Evolutionary conservation across 2,113 vertebrate genomes (phyloP).

Genomic region (Eira barbara): DNA sequence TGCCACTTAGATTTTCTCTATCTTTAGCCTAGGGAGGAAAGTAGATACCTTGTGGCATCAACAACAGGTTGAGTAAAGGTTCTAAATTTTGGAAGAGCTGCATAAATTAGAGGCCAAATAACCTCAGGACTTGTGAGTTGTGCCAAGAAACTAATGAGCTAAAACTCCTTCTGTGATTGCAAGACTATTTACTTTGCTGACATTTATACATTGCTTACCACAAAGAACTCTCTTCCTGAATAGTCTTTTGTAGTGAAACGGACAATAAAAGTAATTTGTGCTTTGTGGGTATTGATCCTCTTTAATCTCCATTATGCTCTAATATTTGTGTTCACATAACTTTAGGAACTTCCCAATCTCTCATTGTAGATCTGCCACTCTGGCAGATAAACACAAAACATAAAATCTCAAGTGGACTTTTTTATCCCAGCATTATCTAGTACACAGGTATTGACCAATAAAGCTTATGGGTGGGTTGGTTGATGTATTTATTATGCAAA

Average conservation of each 20-base stretch:
- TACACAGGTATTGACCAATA: background rate
- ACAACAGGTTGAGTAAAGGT: background rate
- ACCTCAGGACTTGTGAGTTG: background rate
- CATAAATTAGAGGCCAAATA: background rate
- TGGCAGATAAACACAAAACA: background rate
- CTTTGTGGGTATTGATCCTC: background rate
- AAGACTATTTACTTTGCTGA: background rate
- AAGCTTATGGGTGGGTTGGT: background rate
- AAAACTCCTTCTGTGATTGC: accelerated
- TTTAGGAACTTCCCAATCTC: background rate
- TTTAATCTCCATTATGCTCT: background rate
- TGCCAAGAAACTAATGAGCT: background rate
- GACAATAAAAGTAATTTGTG: background rate
- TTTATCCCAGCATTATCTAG: background rate
- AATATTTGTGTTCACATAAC: background rate
- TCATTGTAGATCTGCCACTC: background rate
- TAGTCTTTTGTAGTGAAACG: background rate
- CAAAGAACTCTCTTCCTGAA: background rate
- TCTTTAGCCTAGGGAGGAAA: background rate
- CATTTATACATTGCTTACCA: background rate
- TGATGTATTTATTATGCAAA: background rate
- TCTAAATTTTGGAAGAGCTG: background rate
- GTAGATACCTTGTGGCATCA: too few species aligned
- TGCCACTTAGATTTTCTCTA: background rate
- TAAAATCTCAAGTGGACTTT: background rate